Percentiles rank a stretch among this genome's conserved stretches.
phyloP scores from a whole-genome alignment of 1,140 invertebrate genomes.

The Trichonephila clavipes region DNA sequence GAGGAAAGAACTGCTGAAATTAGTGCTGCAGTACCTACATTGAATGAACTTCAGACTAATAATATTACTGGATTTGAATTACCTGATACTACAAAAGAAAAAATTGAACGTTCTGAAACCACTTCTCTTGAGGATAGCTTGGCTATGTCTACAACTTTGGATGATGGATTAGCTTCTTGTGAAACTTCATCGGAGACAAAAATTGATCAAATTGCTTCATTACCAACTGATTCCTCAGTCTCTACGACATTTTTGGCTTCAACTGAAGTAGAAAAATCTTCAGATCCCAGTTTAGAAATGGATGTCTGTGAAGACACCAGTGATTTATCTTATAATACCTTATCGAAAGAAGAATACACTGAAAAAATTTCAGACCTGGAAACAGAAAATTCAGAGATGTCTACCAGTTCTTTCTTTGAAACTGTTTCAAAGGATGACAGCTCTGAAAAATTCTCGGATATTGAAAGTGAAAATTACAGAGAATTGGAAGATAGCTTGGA shows the following conservation, averaged over 20 bases:
- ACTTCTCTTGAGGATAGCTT: no score
- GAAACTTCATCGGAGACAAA: background rate
- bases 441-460: constrained; percentile 51
- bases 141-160: background rate
- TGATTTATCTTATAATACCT: background rate
- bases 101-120: background rate
- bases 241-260: background rate
- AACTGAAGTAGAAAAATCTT: background rate
- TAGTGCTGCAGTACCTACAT: background rate
- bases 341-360: constrained; percentile 7
- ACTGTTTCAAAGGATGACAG: constrained; percentile 29
- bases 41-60: background rate
- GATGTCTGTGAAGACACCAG: background rate
- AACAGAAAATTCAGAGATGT: constrained; percentile 9
- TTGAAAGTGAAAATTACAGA: constrained; percentile 25
- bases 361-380: background rate
- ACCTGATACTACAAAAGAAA: background rate
- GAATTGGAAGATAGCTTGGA: background rate
- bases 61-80: background rate
- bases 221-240: background rate
- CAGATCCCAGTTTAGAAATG: background rate
- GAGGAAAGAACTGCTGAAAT: background rate
- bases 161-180: background rate
- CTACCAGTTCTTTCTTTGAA: constrained; percentile 18
- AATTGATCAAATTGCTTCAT: background rate